Conservation (phyloP, 2,888 invertebrate genomes). For the Ferdinandea cuprea region DNA sequence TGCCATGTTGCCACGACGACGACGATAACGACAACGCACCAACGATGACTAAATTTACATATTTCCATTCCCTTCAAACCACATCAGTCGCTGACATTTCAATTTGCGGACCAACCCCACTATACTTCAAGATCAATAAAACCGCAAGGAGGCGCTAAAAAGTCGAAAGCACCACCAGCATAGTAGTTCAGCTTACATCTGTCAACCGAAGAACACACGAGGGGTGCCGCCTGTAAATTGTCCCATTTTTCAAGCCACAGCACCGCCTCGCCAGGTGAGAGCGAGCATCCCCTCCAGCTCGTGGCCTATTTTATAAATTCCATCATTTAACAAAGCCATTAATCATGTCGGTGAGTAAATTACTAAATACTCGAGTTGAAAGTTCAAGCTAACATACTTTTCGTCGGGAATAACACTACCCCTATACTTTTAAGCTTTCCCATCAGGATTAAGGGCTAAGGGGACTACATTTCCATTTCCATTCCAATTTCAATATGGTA, state of each 20-base stretch:
- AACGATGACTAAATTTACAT: slow-evolving; percentile 20
- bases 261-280: slow-evolving; percentile 18
- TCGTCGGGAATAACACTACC: neutral
- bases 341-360: slow-evolving; percentile 62
- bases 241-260: slow-evolving; percentile 23
- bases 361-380: slow-evolving; percentile 62
- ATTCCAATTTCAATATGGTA: slow-evolving; percentile 3
- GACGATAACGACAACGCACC: too few relatives aligned
- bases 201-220: neutral
- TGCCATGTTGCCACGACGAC: too few relatives aligned
- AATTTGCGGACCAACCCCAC: slow-evolving; percentile 25
- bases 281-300: neutral
- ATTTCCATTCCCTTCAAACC: slow-evolving; percentile 9
- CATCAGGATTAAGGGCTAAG: neutral
- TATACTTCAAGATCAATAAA: slow-evolving; percentile 20
- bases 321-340: slow-evolving; percentile 57
- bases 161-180: slow-evolving; percentile 17
- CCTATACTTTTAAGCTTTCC: neutral
- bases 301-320: slow-evolving; percentile 46
- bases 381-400: slow-evolving; percentile 51
- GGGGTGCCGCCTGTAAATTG: slow-evolving; percentile 2
- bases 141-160: slow-evolving; percentile 4
- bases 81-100: slow-evolving; percentile 52
- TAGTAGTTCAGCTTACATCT: slow-evolving; percentile 30
- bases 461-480: neutral